Percentiles rank a stretch among this genome's conserved stretches.
These are phyloP conservation scores for Patella caerulea DNA, from an alignment of 2,888 invertebrate species.

Conservation along the genomic window DNA sequence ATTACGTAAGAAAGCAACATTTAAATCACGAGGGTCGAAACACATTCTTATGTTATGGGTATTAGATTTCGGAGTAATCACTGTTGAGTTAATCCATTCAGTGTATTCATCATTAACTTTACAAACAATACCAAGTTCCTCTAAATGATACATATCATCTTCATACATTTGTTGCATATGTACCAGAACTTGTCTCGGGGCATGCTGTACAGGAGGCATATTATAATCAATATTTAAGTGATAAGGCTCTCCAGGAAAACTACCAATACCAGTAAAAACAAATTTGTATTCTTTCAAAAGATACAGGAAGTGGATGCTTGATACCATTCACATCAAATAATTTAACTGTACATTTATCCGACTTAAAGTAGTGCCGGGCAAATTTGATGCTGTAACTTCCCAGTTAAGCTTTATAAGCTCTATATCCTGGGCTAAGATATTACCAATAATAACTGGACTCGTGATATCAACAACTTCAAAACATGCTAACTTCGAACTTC, in stretches of 20 bases:
- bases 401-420: too few relatives aligned
- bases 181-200: not conserved
- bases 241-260: conserved; percentile 18
- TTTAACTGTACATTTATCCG: too few relatives aligned
- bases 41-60: conserved; percentile 24
- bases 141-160: not conserved
- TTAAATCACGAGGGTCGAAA: conserved; percentile 34
- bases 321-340: conserved; percentile 4
- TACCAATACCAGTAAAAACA: conserved; percentile 18
- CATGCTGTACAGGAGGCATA: conserved; percentile 5
- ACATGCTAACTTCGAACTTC: too few relatives aligned
- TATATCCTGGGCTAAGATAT: too few relatives aligned
- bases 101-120: not conserved
- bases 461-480: too few relatives aligned
- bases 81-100: conserved; percentile 3
- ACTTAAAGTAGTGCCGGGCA: too few relatives aligned
- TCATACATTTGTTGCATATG: conserved; percentile 2
- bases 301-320: not conserved
- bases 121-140: not conserved
- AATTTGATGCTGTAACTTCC: too few relatives aligned
- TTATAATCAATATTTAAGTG: conserved; percentile 13
- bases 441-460: too few relatives aligned
- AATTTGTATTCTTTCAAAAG: conserved; percentile 13
- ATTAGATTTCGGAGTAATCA: conserved; percentile 4
- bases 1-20: conserved; percentile 13